Base-by-base conservation (phyloP, 2,113 vertebrate genomes). In the Salvelinus namaycush region DNA sequence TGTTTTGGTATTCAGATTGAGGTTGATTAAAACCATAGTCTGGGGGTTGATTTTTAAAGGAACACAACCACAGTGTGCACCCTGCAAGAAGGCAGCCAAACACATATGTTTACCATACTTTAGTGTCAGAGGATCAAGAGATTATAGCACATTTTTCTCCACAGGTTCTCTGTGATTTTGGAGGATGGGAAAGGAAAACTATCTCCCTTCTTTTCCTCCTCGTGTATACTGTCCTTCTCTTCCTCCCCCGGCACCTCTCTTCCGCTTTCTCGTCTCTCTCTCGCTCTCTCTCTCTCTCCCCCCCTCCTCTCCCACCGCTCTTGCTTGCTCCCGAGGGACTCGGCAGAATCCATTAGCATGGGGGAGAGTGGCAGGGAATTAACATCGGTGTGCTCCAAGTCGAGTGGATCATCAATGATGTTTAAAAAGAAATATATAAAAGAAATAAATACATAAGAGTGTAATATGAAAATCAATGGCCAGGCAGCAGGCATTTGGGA, bases 361-460 rank as follows among this genome's bases (percentile, higher is more conserved):
- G 92, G 83, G 85, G 90, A 91, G 91, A 92, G 91, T 88, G 89
- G 88, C 92, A 82, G 83, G 88, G 89, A 93, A 94, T 92, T 92
- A 92, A 93, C 92, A 62, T 87, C 85, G 83, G 89, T 85, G 91
- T 89, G 91, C 85, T 89, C 77, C 88, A 85, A 88, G 91, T 90
- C 90, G 89, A 83, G 89, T 86, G 85, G 88, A 92, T 93, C 86
- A 93, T 95, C 83, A 62, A 92, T 92, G 92, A 94, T 92, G 93
- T 94, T 95, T 92, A 94, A 93, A 95, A 95, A 93, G 92, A 93
- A 92, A 92, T 93, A 92, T 91, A 90, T 90, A 92, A 94, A 95
- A 94, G 94, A 95, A 94, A 95, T 93, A 94, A 92, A 94, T 93
- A 90, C 90, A 94, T 92, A 91, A 87, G 86, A 83, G 87, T 89